Conservation (phyloP, 2,113 vertebrate genomes). For the Strix aluco region DNA sequence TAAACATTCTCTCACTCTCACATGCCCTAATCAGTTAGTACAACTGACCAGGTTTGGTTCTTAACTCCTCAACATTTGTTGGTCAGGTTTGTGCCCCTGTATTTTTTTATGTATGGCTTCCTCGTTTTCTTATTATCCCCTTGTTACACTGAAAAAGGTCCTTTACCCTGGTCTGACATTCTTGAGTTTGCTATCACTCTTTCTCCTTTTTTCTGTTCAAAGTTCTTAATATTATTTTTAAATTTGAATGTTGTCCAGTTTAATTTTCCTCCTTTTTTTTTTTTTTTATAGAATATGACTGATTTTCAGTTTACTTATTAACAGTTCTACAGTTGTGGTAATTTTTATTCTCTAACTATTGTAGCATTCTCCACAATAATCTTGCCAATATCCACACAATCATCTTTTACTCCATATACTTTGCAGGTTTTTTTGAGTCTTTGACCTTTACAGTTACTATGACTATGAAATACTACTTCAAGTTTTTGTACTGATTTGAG, state of each 20-base stretch:
- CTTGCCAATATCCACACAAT: neutral
- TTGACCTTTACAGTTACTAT: neutral
- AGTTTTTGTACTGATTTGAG: too few species aligned
- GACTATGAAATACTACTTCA: too few species aligned
- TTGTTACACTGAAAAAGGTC: neutral
- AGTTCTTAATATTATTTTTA: neutral
- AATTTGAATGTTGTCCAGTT: neutral
- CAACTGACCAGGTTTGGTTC: neutral
- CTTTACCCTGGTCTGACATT: neutral
- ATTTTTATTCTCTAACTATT: neutral
- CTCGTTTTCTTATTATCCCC: neutral
- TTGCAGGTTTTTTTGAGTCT: neutral
- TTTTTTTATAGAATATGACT: neutral
- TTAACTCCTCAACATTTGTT: neutral
- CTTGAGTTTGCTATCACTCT: neutral
- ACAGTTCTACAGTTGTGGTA: neutral
- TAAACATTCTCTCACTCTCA: neutral
- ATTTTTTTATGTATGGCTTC: neutral
- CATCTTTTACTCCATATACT: neutral
- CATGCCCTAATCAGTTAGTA: neutral
- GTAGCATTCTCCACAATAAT: neutral
- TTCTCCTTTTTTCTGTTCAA: neutral
- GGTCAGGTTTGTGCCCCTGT: neutral
- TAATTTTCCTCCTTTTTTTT: too few species aligned
- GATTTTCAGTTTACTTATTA: neutral